Percentiles rank a stretch among this genome's conserved stretches.
Conservation (phyloP, 1,140 invertebrate species). For the Cotesia chilonis region DNA sequence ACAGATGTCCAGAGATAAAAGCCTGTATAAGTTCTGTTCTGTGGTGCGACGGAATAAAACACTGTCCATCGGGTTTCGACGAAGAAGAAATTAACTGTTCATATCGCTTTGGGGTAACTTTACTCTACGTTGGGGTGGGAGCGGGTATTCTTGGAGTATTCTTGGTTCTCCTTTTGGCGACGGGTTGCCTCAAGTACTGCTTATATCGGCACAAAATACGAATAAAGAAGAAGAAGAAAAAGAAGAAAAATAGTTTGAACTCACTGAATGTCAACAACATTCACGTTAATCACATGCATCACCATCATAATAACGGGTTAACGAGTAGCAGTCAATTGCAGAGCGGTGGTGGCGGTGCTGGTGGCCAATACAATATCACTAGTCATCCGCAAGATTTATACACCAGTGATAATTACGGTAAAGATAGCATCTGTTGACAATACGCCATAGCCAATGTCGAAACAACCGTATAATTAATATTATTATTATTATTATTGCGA, state of each 20-base stretch:
- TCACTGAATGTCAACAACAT: slow-evolving; percentile 70
- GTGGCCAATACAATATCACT: slow-evolving; percentile 65
- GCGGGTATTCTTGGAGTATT: slow-evolving; percentile 68
- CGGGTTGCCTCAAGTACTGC: slow-evolving; percentile 73
- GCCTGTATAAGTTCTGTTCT: slow-evolving; percentile 77
- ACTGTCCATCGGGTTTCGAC: slow-evolving; percentile 80
- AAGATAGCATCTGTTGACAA: slow-evolving; percentile 80
- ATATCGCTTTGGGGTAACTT: slow-evolving; percentile 73
- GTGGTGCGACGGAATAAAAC: slow-evolving; percentile 77
- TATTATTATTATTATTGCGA: background rate
- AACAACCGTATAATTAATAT: slow-evolving; percentile 69
- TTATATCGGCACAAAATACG: slow-evolving; percentile 70
- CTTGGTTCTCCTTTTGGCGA: slow-evolving; percentile 67
- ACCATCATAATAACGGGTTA: slow-evolving; percentile 60
- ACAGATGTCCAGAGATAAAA: slow-evolving; percentile 74
- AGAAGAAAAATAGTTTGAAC: slow-evolving; percentile 57
- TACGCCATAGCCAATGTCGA: slow-evolving; percentile 70
- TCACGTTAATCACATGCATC: slow-evolving; percentile 61
- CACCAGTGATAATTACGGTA: slow-evolving; percentile 70
- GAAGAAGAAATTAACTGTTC: slow-evolving; percentile 78
- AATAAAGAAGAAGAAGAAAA: slow-evolving; percentile 69
- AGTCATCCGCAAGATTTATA: slow-evolving; percentile 65
- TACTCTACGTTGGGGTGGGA: slow-evolving; percentile 72
- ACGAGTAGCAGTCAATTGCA: slow-evolving; percentile 47
- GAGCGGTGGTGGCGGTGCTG: background rate